A percentile compares a stretch with the other conserved stretches of the same genome.
These are phyloP conservation scores for Pardalotus punctatus DNA, from an alignment of 2,113 vertebrate genomes.

Conservation along the genomic window DNA sequence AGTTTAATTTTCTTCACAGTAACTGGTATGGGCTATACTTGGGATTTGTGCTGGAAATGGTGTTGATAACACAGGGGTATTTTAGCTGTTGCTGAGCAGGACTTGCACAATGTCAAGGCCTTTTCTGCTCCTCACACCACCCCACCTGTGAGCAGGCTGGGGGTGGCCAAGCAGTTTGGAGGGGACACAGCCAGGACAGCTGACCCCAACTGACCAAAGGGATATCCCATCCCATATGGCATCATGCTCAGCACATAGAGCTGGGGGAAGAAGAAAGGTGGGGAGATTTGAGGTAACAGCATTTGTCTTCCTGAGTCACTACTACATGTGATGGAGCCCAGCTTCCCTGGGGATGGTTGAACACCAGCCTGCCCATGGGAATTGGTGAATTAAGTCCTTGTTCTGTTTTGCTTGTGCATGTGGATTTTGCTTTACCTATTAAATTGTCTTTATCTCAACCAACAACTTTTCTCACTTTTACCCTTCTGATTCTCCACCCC, in stretches of 20 bases:
- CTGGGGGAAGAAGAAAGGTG: background rate
- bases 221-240: background rate
- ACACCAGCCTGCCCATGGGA: background rate
- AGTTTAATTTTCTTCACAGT: background rate
- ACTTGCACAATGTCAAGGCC: background rate
- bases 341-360: background rate
- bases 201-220: background rate
- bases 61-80: background rate
- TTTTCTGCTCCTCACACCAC: background rate
- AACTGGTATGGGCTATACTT: background rate
- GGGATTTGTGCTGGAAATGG: background rate
- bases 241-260: background rate
- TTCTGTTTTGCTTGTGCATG: background rate
- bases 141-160: background rate
- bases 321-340: background rate
- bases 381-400: background rate
- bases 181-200: background rate
- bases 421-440: background rate
- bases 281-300: background rate
- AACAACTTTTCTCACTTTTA: background rate
- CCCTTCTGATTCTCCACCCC: background rate
- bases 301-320: background rate
- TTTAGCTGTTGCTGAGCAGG: background rate
- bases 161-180: background rate
- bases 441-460: background rate